phyloP scores from a whole-genome alignment of 2,797 vertebrate species.

The Liparis tanakae region DNA sequence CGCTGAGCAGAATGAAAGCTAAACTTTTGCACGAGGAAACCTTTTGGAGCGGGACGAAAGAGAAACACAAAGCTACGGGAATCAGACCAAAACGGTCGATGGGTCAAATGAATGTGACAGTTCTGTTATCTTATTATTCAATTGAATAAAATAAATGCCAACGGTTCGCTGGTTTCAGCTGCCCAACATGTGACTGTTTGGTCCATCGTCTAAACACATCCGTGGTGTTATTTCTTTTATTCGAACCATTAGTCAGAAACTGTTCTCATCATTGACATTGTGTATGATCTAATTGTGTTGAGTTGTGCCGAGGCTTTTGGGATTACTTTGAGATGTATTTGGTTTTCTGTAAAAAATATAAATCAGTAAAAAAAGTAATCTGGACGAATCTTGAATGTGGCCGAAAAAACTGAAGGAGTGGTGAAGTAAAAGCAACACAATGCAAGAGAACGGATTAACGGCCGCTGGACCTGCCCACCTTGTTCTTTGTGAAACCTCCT shows the following conservation, averaged over 20 bases:
- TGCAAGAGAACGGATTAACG: too few species aligned
- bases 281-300: neutral
- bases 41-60: neutral
- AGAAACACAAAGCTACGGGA: neutral
- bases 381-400: neutral
- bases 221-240: neutral
- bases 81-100: neutral
- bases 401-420: neutral
- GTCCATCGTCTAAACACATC: neutral
- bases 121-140: neutral
- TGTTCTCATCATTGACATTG: neutral
- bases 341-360: neutral
- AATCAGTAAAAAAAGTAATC: neutral
- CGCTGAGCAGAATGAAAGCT: neutral
- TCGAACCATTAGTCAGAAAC: neutral
- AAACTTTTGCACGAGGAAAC: neutral
- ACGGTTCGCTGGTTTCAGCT: neutral
- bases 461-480: slow-evolving; percentile 77
- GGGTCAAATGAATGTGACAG: neutral
- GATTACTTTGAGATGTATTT: neutral
- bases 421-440: neutral
- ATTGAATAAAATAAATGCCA: neutral
- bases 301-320: neutral
- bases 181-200: neutral
- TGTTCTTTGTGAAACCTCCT: slow-evolving; percentile 89